Evolutionary conservation across 1,140 invertebrate genomes (phyloP), one percentile per base, ranked within the genome.

Genomic region (Holotrichia oblita): DNA sequence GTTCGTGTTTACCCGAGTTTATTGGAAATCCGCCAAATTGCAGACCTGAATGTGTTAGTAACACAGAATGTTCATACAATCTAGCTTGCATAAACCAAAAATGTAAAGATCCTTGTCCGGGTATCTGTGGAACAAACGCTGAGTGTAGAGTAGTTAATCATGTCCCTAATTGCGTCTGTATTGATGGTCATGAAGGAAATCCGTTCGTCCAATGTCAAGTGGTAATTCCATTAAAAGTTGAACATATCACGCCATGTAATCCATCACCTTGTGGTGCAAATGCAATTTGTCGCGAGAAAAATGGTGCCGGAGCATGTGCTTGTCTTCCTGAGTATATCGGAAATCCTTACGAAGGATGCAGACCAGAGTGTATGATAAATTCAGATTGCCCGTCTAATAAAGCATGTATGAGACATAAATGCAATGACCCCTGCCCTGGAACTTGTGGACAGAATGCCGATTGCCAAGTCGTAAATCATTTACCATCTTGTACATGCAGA

Each of bases 241-340:
- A 86, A 72, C 82, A 83, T 75, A 83, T 87, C 77, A 87, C 88
- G 82, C 90, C 92, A 40, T 93, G 91, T 81, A 85, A 85, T 14
- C 91, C 92, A n/a, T 91, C 90, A 24, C 92, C 92, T 27, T 94
- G 93, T 84, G 93, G 93, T 64, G 87, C 90, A 61, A 93, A 93
- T 84, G 91, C 92, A 24, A 85, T 91, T 34, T 93, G 92, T 81
- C 89, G 88, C 81, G 89, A 91, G 83, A 88, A 88, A 80, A 90
- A 91, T 80, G 89, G 89, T 73, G 89, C 89, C 24, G 91, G 91
- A 7, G 87, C 91, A 22, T 95, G 94, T 82, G 88, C 89, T 17
- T 95, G 94, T 85, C 85, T 91, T 44, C 87, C 88, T 59, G 91
- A 91, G 42, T 94, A 92, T 81, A 90, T 92, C 77, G 94, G 93